These are phyloP conservation scores for Tylochromis polylepis DNA, from an alignment of 2,113 vertebrate species.

Conservation along the genomic window DNA sequence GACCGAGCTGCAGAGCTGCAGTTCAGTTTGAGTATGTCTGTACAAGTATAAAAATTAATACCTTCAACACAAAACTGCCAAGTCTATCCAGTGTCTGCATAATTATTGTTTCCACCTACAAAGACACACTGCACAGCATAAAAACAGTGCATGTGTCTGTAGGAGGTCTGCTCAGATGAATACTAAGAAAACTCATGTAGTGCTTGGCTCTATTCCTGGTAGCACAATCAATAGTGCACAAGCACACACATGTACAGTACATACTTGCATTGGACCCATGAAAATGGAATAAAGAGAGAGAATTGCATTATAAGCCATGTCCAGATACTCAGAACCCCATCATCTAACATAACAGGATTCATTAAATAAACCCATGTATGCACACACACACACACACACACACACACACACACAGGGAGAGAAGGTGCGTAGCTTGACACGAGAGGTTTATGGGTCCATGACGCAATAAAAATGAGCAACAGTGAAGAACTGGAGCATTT, in stretches of 20 bases:
- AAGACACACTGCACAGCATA: background rate
- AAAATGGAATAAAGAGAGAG: constrained; percentile 37
- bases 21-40: background rate
- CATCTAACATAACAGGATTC: constrained; percentile 24
- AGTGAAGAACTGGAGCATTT: no score
- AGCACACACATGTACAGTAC: background rate
- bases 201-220: constrained; percentile 30
- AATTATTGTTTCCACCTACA: background rate
- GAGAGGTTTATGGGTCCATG: background rate
- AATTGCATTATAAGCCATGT: constrained; percentile 51
- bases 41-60: background rate
- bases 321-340: constrained; percentile 46
- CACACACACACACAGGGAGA: no score
- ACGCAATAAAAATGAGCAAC: no score
- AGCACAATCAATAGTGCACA: constrained; percentile 38
- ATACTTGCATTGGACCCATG: constrained; percentile 15
- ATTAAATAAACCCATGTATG: constrained; percentile 7
- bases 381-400: no score
- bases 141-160: background rate
- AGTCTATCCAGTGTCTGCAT: background rate
- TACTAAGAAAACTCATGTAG: background rate
- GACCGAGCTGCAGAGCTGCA: background rate
- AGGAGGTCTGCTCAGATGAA: constrained; percentile 12
- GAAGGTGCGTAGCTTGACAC: background rate
- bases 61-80: background rate